Percentiles rank a stretch among this genome's conserved stretches.
Conservation (phyloP, 2,888 invertebrate species). For the Latheticus oryzae region DNA sequence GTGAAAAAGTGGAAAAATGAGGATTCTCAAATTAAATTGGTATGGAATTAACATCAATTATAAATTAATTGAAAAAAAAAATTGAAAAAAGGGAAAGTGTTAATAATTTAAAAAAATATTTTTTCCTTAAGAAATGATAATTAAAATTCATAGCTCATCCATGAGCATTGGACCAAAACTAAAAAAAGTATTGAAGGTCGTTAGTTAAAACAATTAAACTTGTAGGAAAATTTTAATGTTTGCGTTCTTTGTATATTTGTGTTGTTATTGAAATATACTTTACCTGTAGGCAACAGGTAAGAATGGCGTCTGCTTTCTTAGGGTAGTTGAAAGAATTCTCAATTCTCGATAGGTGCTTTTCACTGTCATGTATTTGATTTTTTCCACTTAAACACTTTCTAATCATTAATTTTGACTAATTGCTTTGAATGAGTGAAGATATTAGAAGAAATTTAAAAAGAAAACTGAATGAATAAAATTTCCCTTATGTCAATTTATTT, state of each 20-base stretch:
- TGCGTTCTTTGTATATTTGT: conserved; percentile 8
- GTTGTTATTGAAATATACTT: conserved; percentile 4
- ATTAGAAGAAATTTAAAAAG: too few species aligned
- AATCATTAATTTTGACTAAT: too few species aligned
- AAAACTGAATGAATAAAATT: too few species aligned
- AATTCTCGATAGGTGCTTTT: too few species aligned
- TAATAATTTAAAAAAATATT: too few species aligned
- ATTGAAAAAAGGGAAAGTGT: conserved; percentile 1
- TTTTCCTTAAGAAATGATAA: conserved; percentile 11
- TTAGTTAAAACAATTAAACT: conserved; percentile 2
- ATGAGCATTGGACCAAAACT: conserved; percentile 21
- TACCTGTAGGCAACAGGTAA: conserved; percentile 22
- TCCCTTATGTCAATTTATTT: too few species aligned
- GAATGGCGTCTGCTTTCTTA: conserved; percentile 5
- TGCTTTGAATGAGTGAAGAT: too few species aligned
- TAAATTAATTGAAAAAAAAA: conserved; percentile 12
- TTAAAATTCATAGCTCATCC: conserved; percentile 12
- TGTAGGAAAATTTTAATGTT: not conserved
- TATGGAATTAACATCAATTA: too few species aligned
- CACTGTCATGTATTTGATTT: too few species aligned
- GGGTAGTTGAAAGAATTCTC: too few species aligned
- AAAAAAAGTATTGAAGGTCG: conserved; percentile 20
- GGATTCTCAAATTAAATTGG: conserved; percentile 63
- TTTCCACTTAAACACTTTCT: too few species aligned
- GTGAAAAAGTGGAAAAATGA: conserved; percentile 51